Percentiles rank a stretch among this genome's conserved stretches.
Evolutionary conservation across 2,888 invertebrate species (phyloP).

Genomic region (Drosophila barbarae): DNA sequence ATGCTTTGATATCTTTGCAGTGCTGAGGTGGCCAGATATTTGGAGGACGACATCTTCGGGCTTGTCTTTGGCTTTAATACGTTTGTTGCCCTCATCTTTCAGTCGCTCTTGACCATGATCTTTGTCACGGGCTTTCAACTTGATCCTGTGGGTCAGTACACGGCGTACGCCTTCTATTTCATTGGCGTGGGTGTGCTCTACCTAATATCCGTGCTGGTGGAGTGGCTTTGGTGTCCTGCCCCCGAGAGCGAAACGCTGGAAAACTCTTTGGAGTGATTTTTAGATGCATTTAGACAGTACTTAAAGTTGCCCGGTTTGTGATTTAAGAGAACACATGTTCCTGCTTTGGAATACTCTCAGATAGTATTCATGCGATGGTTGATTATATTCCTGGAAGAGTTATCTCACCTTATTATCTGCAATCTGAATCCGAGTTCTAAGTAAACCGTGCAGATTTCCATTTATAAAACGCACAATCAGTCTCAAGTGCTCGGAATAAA

Average conservation of each 20-base stretch:
- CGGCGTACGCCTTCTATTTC: slow-evolving; percentile 78
- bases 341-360: not conserved
- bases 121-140: slow-evolving; percentile 76
- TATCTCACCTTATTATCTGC: slow-evolving; percentile 1
- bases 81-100: slow-evolving; percentile 87
- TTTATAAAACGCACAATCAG: slow-evolving; percentile 27
- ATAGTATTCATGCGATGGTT: slow-evolving; percentile 14
- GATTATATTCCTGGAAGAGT: slow-evolving; percentile 28
- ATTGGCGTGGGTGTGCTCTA: slow-evolving; percentile 73
- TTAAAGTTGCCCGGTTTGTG: slow-evolving; percentile 24
- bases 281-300: slow-evolving; percentile 31
- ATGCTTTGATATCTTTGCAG: slow-evolving; percentile 80
- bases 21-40: slow-evolving; percentile 90
- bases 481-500: slow-evolving; percentile 25
- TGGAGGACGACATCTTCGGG: slow-evolving; percentile 92
- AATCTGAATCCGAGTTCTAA: slow-evolving; percentile 11
- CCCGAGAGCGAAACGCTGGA: slow-evolving; percentile 36
- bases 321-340: slow-evolving; percentile 18
- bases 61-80: slow-evolving; percentile 95
- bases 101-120: slow-evolving; percentile 86
- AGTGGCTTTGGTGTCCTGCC: slow-evolving; percentile 58
- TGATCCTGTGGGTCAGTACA: slow-evolving; percentile 70
- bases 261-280: slow-evolving; percentile 40
- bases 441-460: slow-evolving; percentile 28
- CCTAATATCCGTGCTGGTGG: slow-evolving; percentile 67